Evolutionary conservation across 2,113 vertebrate species (phyloP), one percentile per base, ranked within the genome.

Genomic region (Tilapia sparmanii): DNA sequence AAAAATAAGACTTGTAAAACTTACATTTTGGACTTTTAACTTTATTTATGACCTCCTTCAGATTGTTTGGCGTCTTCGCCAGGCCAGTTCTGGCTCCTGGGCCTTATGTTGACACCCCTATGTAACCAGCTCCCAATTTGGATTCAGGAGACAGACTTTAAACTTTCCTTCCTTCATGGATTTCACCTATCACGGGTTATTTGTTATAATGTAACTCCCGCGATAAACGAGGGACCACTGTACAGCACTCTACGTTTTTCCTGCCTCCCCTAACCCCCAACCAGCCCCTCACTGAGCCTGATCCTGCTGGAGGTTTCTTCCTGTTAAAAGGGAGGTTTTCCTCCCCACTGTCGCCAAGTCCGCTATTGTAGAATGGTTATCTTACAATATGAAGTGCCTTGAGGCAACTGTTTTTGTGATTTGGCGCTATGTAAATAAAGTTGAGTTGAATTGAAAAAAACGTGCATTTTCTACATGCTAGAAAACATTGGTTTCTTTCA

Each of bases 81-180:
- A 13, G 33, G 0, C 33, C 61, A 38, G 18, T 66, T 38, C 19
- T 66, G 7, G 33, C 19, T 68, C 61, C 61, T 38, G 7, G 19
- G 33, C 61, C 61, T 68, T 68, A 38, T 38, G 33, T 68, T 68
- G 61, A 38, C 33, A 68, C 33, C 61, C 61, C 19, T 68, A 68
- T 38, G 19, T 22, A 68, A 68, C 11, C 10, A 38, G 61, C 61
- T 68, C 19, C 19, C 61, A 66, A 19, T 66, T 38, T 22, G 19
- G 61, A 66, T 66, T 66, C 33, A 22, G 61, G 19, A 66, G 33
- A 66, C 0, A 0, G 61, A 68, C 61, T 66, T 66, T 66, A 22
- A 66, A 38, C 33, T 66, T 66, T 66, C 61, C 33, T 66, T 33
- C 33, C 59, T 63, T 63, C 59, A 63, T 35, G 10, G 10, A 63